Evolutionary conservation across 2,888 invertebrate genomes (phyloP), one percentile per base, ranked within the genome.

Genomic region (Pyrocoelia pectoralis): DNA sequence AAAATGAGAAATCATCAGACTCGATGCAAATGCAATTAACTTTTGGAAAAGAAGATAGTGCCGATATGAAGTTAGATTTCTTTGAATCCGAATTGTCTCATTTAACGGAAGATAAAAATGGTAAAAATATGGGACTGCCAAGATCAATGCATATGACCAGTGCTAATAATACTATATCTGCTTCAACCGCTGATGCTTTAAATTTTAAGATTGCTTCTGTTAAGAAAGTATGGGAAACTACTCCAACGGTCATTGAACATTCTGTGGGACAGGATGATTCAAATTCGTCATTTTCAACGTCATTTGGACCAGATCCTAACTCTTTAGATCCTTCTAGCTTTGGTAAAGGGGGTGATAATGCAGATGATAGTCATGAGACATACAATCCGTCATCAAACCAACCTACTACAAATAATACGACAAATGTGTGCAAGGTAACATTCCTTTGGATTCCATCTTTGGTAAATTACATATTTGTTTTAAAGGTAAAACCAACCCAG

Each of bases 141-240:
- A 80, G 84, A 59, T 83, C 86, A 0, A 88, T 89, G 70, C 87
- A 88, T 67, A 81, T 83, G 24, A 81, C 81, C 14, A 85, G 85
- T 75, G 87, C 88, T 49, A 86, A 90, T 56, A 92, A 87, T 72
- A 89, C 90, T 8, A 92, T 92, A 72, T 91, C 91, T 9, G 90
- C 90, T 13, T 88, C 92, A 68, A 92, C 94, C 38, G 95, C 95
- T 38, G 97, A 97, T 81, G 78, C 78, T 12, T 87, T 97, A 70
- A 95, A 95, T 83, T 88, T 94, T 83, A 97, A 97, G 84, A 96
- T 97, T 73, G 95, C 95, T 33, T 94, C 95, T 68, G 96, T 96
- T 46, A 97, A 97, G 81, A 94, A 92, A 68, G 91, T 92, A 13
- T 94, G 93, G 93, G 93, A 94, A 76, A 86, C 80, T 68, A 90